Evolutionary conservation across 2,888 invertebrate genomes (phyloP).

Genomic region (Lasioglossum morio): DNA sequence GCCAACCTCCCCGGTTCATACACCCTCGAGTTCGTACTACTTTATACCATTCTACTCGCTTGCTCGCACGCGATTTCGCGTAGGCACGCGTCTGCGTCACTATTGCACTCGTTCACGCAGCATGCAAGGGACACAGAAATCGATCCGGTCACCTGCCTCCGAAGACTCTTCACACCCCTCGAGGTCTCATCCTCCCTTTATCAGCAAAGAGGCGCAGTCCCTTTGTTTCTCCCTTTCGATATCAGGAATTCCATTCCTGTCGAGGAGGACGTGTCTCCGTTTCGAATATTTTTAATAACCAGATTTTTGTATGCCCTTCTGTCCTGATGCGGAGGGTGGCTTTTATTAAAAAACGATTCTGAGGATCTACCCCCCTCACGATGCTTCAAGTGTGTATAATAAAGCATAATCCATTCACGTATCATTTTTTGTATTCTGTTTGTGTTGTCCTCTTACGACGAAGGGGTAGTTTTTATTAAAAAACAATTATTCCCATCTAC

Average conservation of each 20-base stretch:
- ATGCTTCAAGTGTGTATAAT: not conserved
- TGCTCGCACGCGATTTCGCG: slow-evolving; percentile 48
- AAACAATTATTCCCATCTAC: not conserved
- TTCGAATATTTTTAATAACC: slow-evolving; percentile 6
- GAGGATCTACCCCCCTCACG: not conserved
- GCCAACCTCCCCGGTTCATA: not conserved
- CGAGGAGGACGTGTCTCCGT: not conserved
- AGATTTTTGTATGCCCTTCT: not conserved
- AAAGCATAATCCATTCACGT: not conserved
- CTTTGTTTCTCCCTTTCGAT: not conserved
- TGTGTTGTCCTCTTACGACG: not conserved
- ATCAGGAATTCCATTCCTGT: slow-evolving; percentile 11
- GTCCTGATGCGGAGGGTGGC: not conserved
- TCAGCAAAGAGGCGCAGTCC: slow-evolving; percentile 26
- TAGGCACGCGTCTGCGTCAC: slow-evolving; percentile 54
- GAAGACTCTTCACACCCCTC: slow-evolving; percentile 55
- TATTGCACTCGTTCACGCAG: slow-evolving; percentile 36
- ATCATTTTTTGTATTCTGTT: not conserved
- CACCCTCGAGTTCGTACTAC: not conserved
- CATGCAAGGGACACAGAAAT: slow-evolving; percentile 49
- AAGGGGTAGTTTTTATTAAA: not conserved
- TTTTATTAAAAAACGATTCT: not conserved
- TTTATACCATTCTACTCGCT: not conserved
- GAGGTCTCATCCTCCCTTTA: slow-evolving; percentile 30
- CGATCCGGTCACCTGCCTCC: slow-evolving; percentile 72